Percentiles rank a stretch among this genome's conserved stretches.
Conservation (phyloP, 2,888 invertebrate genomes). For the Galerucella nymphaeae region DNA sequence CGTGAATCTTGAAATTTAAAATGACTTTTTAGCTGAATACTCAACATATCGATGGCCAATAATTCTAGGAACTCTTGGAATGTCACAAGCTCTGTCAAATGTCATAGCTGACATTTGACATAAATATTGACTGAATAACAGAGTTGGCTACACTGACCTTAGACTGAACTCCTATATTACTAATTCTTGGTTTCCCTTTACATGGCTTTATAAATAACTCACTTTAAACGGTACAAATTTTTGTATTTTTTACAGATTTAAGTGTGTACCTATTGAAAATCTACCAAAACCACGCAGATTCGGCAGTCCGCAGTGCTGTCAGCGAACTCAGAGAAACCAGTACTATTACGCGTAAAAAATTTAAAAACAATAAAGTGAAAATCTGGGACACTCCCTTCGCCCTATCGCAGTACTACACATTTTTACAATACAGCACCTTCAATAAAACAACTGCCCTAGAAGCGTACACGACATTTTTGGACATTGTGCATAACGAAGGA, state of each 20-base stretch:
- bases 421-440: slow-evolving; percentile 55
- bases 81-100: too few species aligned
- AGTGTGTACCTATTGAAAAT: slow-evolving; percentile 76
- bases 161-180: too few species aligned
- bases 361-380: slow-evolving; percentile 22
- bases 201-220: too few species aligned
- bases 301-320: slow-evolving; percentile 71
- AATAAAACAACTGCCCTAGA: slow-evolving; percentile 44
- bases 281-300: slow-evolving; percentile 79
- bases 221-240: not conserved
- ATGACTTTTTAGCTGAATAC: too few species aligned
- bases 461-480: slow-evolving; percentile 46
- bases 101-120: too few species aligned
- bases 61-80: too few species aligned
- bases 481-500: slow-evolving; percentile 5
- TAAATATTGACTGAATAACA: too few species aligned
- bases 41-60: too few species aligned
- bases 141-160: too few species aligned
- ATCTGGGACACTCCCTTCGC: slow-evolving; percentile 58
- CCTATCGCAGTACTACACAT: slow-evolving; percentile 65
- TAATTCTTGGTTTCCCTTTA: too few species aligned
- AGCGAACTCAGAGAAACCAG: slow-evolving; percentile 66
- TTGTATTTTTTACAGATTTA: slow-evolving; percentile 64
- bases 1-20: too few species aligned
- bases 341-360: slow-evolving; percentile 25